These are phyloP conservation scores for Catocala sponsa DNA, from an alignment of 2,888 invertebrate species.

Conservation along the genomic window DNA sequence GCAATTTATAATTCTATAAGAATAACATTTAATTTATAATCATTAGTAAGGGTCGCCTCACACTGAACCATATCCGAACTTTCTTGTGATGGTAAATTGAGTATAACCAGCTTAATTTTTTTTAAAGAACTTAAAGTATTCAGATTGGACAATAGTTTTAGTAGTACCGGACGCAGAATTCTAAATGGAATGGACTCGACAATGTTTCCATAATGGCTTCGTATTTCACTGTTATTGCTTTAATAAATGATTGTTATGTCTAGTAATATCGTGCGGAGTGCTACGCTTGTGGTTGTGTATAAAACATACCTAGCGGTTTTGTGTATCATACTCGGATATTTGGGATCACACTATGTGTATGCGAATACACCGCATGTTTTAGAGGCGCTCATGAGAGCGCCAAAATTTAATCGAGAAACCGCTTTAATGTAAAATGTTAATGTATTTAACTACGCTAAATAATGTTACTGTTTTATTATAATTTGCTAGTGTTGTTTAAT, in stretches of 20 bases:
- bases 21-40: not conserved
- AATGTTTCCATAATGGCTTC: not conserved
- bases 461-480: too few species aligned
- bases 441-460: conserved; percentile 15
- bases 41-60: not conserved
- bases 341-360: too few species aligned
- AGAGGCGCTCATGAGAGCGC: conserved; percentile 13
- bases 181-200: conserved; percentile 8
- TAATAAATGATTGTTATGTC: not conserved
- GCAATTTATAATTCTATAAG: too few species aligned
- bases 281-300: too few species aligned
- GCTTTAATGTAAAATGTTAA: conserved; percentile 16
- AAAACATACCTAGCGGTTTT: too few species aligned
- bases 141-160: conserved; percentile 29
- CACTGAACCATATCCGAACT: not conserved
- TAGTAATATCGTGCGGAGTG: not conserved
- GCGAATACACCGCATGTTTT: conserved; percentile 20
- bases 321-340: too few species aligned
- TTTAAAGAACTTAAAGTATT: conserved; percentile 24
- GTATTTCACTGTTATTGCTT: not conserved
- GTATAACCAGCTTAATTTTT: conserved; percentile 2
- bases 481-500: too few species aligned
- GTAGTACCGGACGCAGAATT: conserved; percentile 9
- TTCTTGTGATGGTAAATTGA: conserved; percentile 3
- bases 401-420: conserved; percentile 21